Conservation (phyloP, 2,113 vertebrate genomes). For the Rhipidura dahli region DNA sequence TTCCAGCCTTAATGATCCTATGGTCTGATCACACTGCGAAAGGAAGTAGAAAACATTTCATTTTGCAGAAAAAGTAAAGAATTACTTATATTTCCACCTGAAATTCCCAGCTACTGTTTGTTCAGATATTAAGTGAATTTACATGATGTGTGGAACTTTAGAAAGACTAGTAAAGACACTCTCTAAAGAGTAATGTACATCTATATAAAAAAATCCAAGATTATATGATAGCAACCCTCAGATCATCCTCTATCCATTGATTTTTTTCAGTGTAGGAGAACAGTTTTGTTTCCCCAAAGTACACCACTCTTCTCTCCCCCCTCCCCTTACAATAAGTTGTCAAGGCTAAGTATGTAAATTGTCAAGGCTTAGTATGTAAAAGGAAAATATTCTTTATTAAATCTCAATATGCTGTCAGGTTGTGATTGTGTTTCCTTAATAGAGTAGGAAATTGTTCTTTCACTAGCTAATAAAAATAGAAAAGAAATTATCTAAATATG, state of each 20-base stretch:
- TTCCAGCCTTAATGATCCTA: not conserved
- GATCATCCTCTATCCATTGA: not conserved
- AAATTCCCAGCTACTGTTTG: not conserved
- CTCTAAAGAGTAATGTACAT: not conserved
- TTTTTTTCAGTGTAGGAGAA: not conserved
- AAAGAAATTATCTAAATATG: not conserved
- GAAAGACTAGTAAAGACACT: not conserved
- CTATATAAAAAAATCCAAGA: not conserved
- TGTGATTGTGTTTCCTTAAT: not conserved
- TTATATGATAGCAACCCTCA: not conserved
- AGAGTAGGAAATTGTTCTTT: not conserved
- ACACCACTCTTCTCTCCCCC: not conserved
- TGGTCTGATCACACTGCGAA: not conserved
- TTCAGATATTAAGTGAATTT: not conserved
- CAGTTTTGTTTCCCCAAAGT: not conserved
- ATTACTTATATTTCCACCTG: not conserved
- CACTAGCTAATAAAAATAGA: not conserved
- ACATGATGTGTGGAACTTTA: rapidly evolving
- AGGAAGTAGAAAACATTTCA: not conserved
- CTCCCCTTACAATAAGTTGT: not conserved
- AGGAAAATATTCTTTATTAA: not conserved
- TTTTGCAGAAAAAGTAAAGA: not conserved
- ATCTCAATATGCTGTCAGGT: not conserved
- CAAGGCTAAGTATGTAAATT: not conserved
- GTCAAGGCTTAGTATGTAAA: not conserved